These are phyloP conservation scores for Smittia aterrima DNA, from an alignment of 2,888 invertebrate species.

Conservation along the genomic window DNA sequence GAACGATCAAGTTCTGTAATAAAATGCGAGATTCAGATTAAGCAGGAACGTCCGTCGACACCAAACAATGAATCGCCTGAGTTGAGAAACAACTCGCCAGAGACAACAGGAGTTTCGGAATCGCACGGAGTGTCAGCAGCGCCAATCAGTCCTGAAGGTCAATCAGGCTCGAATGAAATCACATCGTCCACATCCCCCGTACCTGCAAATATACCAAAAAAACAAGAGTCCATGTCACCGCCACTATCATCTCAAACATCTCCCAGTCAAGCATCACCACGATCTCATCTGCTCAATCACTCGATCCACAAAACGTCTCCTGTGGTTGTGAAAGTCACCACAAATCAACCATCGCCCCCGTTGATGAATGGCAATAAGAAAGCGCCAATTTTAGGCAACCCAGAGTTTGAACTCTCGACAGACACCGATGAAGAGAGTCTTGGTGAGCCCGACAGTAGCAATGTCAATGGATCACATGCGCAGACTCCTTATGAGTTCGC, in stretches of 20 bases:
- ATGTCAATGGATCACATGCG: slow-evolving; percentile 47
- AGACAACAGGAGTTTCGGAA: slow-evolving; percentile 41
- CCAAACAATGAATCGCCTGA: slow-evolving; percentile 45
- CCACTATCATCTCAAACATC: neutral
- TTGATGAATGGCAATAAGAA: slow-evolving; percentile 43
- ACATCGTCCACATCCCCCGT: slow-evolving; percentile 66
- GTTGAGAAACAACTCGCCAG: slow-evolving; percentile 31
- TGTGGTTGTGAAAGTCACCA: slow-evolving; percentile 19
- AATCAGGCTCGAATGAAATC: slow-evolving; percentile 62
- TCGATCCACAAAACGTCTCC: slow-evolving; percentile 42
- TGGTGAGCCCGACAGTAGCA: slow-evolving; percentile 54
- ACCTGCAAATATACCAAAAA: slow-evolving; percentile 44
- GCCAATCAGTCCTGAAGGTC: slow-evolving; percentile 54
- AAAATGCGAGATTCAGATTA: slow-evolving; percentile 48
- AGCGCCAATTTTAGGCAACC: slow-evolving; percentile 47
- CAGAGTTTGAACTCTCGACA: slow-evolving; percentile 68
- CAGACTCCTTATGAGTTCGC: slow-evolving; percentile 51
- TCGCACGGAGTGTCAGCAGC: neutral
- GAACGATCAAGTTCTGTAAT: slow-evolving; percentile 24
- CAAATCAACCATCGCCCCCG: neutral
- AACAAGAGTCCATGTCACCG: slow-evolving; percentile 32
- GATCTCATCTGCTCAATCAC: slow-evolving; percentile 36
- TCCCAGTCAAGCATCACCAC: slow-evolving; percentile 14
- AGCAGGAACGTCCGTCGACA: slow-evolving; percentile 52
- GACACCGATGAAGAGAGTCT: slow-evolving; percentile 62